Percentiles rank a stretch among this genome's conserved stretches.
Conservation (phyloP, 2,888 invertebrate genomes). For the Ormyrus pomaceus region DNA sequence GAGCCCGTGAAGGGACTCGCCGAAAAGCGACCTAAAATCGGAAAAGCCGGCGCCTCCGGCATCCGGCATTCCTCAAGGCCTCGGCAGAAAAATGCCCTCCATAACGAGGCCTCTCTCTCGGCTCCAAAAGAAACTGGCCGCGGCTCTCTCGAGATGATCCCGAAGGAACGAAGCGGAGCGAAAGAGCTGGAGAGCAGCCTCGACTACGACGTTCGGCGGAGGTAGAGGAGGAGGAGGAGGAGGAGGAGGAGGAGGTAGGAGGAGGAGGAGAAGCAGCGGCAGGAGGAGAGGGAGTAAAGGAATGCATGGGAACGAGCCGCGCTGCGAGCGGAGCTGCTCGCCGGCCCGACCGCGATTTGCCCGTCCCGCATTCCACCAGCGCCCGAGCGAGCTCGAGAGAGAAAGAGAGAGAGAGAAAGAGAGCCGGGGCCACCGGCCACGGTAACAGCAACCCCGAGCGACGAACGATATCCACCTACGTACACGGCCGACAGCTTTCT, state of each 20-base stretch:
- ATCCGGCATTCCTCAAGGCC: too few relatives aligned
- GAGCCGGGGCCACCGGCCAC: slow-evolving; percentile 70
- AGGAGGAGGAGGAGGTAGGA: slow-evolving; percentile 55
- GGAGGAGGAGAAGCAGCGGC: slow-evolving; percentile 54
- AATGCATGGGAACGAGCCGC: slow-evolving; percentile 71
- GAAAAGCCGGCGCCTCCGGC: too few relatives aligned
- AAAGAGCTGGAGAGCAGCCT: slow-evolving; percentile 49
- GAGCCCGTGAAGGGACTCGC: too few relatives aligned
- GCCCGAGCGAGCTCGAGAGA: slow-evolving; percentile 59
- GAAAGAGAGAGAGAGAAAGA: slow-evolving; percentile 31
- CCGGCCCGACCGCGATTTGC: slow-evolving; percentile 75
- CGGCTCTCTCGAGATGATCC: slow-evolving; percentile 57
- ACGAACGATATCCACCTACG: too few relatives aligned
- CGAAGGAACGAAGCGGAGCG: slow-evolving; percentile 59
- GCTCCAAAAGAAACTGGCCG: slow-evolving; percentile 57
- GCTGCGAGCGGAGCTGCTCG: slow-evolving; percentile 57
- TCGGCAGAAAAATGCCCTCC: slow-evolving; percentile 55
- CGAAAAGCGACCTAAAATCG: too few relatives aligned
- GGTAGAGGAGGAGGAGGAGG: slow-evolving; percentile 52
- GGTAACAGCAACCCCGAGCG: slow-evolving; percentile 65
- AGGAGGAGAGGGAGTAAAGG: slow-evolving; percentile 61
- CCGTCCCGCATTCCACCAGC: slow-evolving; percentile 74
- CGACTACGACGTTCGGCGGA: slow-evolving; percentile 12
- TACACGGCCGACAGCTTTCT: too few relatives aligned
- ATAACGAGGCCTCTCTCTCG: slow-evolving; percentile 56